Evolutionary conservation across 2,113 vertebrate species (phyloP).

Genomic region (Rhipidura dahli): DNA sequence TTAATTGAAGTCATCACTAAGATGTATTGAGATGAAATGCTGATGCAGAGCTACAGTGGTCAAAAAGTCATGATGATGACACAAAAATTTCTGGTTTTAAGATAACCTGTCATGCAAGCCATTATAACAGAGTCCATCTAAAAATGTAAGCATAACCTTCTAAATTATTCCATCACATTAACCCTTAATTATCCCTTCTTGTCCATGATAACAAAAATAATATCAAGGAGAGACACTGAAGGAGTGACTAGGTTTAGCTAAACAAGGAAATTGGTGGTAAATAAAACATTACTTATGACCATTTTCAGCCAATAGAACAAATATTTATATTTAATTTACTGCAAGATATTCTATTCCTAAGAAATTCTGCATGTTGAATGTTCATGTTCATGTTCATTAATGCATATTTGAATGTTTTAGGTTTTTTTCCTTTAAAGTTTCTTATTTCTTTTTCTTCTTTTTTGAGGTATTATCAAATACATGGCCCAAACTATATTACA

Average conservation of each 20-base stretch:
- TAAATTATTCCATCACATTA: not conserved
- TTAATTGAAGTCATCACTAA: conserved; percentile 36
- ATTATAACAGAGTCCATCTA: not conserved
- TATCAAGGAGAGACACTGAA: not conserved
- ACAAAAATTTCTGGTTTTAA: conserved; percentile 6
- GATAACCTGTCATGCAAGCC: not conserved
- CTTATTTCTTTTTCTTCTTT: not conserved
- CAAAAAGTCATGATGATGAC: not conserved
- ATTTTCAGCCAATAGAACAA: not conserved
- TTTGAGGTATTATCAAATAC: not conserved
- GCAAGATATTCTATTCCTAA: not conserved
- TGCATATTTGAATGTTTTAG: not conserved
- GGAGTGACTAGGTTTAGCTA: not conserved
- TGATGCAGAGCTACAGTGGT: not conserved
- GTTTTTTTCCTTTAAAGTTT: not conserved
- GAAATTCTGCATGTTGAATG: not conserved
- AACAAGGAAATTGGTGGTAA: not conserved
- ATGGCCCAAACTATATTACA: not conserved
- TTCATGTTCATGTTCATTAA: too few species aligned
- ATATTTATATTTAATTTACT: not conserved
- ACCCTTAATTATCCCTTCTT: not conserved
- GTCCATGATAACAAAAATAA: not conserved
- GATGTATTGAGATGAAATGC: not conserved
- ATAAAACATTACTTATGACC: not conserved
- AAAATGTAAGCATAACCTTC: not conserved